Evolutionary conservation across 2,797 vertebrate genomes (phyloP).

Genomic region (Enteromius afrohamiltoni): DNA sequence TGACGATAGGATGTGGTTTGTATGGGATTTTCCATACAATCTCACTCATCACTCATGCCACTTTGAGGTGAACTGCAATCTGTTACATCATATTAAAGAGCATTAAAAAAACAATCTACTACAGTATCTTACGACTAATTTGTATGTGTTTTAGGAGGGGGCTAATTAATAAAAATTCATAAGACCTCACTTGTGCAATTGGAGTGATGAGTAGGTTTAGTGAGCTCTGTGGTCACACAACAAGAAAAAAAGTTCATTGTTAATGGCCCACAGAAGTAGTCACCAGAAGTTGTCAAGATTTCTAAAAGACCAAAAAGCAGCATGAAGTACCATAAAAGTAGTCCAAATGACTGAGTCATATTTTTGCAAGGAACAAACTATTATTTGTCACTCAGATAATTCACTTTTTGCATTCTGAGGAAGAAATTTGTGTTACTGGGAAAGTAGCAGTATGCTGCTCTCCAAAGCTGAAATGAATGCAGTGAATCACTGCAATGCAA

Average conservation of each 20-base stretch:
- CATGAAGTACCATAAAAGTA: neutral
- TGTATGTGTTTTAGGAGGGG: no score
- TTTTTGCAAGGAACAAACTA: neutral
- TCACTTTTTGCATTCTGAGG: neutral
- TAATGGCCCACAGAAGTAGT: neutral
- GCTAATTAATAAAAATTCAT: no score
- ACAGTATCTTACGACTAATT: no score
- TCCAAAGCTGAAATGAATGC: constrained; percentile 38
- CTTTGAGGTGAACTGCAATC: no score
- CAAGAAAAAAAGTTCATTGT: neutral
- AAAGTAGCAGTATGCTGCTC: constrained; percentile 45
- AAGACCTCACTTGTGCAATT: no score
- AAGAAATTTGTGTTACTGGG: constrained; percentile 51
- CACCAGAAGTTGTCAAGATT: neutral
- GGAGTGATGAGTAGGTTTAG: no score
- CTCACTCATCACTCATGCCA: no score
- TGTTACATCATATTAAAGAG: no score
- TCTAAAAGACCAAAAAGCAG: neutral
- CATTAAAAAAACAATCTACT: no score
- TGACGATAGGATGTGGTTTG: no score
- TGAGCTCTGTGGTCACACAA: neutral
- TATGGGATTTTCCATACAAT: no score
- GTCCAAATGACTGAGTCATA: neutral
- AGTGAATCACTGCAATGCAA: constrained; percentile 55
- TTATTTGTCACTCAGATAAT: neutral